A percentile compares a stretch with the other conserved stretches of the same genome.
Conservation (phyloP, 2,888 invertebrate genomes). For the Lithophane semibrunnea region DNA sequence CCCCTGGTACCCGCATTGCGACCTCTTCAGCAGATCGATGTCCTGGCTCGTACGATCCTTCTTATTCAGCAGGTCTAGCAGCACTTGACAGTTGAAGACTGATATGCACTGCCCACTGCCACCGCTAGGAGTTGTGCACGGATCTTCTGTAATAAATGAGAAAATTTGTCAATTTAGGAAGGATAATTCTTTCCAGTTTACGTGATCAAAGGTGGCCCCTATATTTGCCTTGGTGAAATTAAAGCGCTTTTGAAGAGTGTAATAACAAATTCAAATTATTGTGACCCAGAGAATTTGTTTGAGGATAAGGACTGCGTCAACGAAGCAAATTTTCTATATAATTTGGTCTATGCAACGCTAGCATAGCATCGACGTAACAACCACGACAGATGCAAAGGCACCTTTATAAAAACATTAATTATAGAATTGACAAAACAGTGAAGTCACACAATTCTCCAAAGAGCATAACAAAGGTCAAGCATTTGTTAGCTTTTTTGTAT, state of each 20-base stretch:
- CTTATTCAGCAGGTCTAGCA: constrained; percentile 77
- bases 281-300: not conserved
- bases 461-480: constrained; percentile 1
- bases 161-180: not conserved
- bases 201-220: not conserved
- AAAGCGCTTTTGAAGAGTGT: not conserved
- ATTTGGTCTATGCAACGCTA: not conserved
- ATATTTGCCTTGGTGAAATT: constrained; percentile 2
- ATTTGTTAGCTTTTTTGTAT: constrained; percentile 5
- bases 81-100: constrained; percentile 78
- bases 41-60: constrained; percentile 77
- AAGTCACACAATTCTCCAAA: constrained; percentile 1
- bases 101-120: constrained; percentile 81
- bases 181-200: not conserved
- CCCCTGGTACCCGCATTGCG: constrained; percentile 77
- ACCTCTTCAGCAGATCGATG: constrained; percentile 79
- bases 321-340: not conserved
- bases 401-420: not conserved
- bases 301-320: not conserved
- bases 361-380: not conserved
- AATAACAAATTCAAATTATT: not conserved
- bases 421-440: not conserved
- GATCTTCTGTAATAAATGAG: constrained; percentile 40
- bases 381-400: not conserved
- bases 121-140: constrained; percentile 82